phyloP scores from a whole-genome alignment of 2,888 invertebrate species.

The Agrotis clavis region DNA sequence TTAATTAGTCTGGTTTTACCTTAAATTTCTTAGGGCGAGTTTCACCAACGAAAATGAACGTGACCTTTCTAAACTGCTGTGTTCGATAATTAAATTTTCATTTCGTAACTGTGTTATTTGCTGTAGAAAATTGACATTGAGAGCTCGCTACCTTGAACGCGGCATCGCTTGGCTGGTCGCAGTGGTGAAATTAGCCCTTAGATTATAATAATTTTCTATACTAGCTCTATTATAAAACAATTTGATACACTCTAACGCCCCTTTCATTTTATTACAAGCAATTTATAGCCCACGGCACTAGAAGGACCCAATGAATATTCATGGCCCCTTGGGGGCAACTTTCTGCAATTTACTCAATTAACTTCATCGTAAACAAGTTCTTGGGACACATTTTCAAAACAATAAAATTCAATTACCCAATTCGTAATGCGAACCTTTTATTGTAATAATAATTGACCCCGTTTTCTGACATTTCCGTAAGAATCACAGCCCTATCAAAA shows the following conservation, averaged over 20 bases:
- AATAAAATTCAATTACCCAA: conserved; percentile 52
- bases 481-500: conserved; percentile 76
- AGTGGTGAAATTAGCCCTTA: not conserved
- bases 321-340: conserved; percentile 40
- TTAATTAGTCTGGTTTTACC: not conserved
- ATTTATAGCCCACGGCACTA: conserved; percentile 15
- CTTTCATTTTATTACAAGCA: conserved; percentile 10
- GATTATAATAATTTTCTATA: not conserved
- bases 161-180: not conserved
- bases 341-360: conserved; percentile 52
- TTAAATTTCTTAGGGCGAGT: not conserved
- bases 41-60: not conserved
- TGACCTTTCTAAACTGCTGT: not conserved
- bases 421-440: conserved; percentile 44
- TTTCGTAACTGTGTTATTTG: not conserved
- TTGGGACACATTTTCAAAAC: conserved; percentile 45
- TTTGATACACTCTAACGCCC: not conserved
- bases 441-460: conserved; percentile 56
- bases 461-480: conserved; percentile 49
- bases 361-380: conserved; percentile 41
- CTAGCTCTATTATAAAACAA: not conserved
- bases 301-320: conserved; percentile 45
- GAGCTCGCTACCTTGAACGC: not conserved
- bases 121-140: not conserved
- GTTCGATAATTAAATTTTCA: too few species aligned